These are phyloP conservation scores for Condylura cristata DNA, from an alignment of 2,113 vertebrate species.

Conservation along the genomic window DNA sequence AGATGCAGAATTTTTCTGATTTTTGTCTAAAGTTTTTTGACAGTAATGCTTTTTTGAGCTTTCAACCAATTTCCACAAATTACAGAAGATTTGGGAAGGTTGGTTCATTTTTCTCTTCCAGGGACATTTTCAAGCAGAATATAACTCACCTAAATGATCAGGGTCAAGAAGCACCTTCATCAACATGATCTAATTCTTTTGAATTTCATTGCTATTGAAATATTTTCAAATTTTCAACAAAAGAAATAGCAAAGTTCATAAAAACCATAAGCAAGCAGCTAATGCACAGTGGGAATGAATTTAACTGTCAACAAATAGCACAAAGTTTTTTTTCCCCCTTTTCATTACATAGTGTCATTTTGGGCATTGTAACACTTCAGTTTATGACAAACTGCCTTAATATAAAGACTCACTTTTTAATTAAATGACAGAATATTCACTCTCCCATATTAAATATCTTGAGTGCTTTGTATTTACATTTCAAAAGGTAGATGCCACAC, in stretches of 20 bases:
- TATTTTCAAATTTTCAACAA: slow-evolving; percentile 3
- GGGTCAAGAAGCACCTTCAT: neutral
- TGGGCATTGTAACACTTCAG: neutral
- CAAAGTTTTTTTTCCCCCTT: neutral
- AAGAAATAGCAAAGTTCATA: neutral
- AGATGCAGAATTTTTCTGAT: neutral
- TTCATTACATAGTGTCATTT: neutral
- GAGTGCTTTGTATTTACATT: neutral
- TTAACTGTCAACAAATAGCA: neutral
- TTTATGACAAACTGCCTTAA: neutral
- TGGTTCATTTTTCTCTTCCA: neutral
- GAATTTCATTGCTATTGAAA: neutral
- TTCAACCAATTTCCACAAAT: neutral
- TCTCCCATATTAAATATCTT: neutral
- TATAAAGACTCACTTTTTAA: slow-evolving; percentile 23
- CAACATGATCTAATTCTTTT: neutral
- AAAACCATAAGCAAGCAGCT: neutral
- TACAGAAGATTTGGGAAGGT: neutral
- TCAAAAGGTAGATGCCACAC: neutral
- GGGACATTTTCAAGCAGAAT: slow-evolving; percentile 23
- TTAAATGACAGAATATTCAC: neutral
- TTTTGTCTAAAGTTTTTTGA: slow-evolving; percentile 12
- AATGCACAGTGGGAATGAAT: neutral
- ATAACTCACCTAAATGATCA: neutral
- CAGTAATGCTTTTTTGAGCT: neutral